These are phyloP conservation scores for Otis tarda DNA, from an alignment of 2,113 vertebrate species.

Conservation along the genomic window DNA sequence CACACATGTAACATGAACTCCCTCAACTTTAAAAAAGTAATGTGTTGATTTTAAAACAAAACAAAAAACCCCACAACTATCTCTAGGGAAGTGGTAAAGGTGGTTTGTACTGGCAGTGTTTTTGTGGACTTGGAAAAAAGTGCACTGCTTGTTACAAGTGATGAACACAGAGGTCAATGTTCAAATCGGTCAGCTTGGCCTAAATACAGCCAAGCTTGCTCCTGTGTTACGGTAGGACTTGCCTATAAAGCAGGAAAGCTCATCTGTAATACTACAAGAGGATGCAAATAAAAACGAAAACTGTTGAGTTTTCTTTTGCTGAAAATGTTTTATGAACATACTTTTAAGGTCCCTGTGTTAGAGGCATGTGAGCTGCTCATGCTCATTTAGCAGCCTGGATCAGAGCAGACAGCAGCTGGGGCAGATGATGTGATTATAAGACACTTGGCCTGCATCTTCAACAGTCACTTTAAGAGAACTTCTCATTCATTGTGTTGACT, in stretches of 20 bases:
- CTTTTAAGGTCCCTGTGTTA: not conserved
- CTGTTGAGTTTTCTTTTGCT: not conserved
- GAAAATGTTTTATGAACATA: not conserved
- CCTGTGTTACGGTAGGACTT: not conserved
- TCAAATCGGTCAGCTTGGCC: rapidly evolving
- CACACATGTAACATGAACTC: not conserved
- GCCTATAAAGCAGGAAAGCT: not conserved
- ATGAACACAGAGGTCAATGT: not conserved
- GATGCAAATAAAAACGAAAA: not conserved
- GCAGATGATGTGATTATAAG: not conserved
- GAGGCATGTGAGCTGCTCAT: not conserved
- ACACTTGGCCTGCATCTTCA: not conserved
- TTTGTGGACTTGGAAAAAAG: not conserved
- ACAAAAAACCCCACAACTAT: rapidly evolving
- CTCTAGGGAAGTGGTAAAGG: not conserved
- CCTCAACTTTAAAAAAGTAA: not conserved
- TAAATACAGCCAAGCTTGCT: not conserved
- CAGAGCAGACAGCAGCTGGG: not conserved
- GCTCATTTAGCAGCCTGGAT: not conserved
- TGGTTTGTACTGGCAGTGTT: rapidly evolving
- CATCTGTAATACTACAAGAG: not conserved
- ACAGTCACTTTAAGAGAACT: not conserved
- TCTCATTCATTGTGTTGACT: not conserved
- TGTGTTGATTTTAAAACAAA: not conserved
- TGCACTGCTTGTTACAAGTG: not conserved